Evolutionary conservation across 2,888 invertebrate genomes (phyloP).

Genomic region (Parasteatoda lunata): DNA sequence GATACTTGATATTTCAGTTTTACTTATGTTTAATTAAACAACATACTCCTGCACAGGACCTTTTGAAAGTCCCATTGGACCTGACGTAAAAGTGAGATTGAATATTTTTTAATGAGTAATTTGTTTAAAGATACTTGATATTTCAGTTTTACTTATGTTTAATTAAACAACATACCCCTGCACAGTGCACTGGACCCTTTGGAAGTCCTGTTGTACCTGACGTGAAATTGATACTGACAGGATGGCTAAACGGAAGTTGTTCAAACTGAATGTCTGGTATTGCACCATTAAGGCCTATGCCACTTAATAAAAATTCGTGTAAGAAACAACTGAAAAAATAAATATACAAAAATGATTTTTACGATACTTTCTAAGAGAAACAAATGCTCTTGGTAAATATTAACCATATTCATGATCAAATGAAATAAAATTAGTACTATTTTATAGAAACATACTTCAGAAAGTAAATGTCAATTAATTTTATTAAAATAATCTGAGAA

Average conservation of each 20-base stretch:
- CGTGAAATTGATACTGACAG: slow-evolving; percentile 78
- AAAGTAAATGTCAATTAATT: too few relatives aligned
- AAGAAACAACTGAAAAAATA: slow-evolving; percentile 28
- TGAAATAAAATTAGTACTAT: too few relatives aligned
- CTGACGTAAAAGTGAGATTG: slow-evolving; percentile 79
- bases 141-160: too few relatives aligned
- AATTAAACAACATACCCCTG: slow-evolving; percentile 75
- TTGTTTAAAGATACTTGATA: too few relatives aligned
- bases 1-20: too few relatives aligned
- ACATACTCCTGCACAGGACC: slow-evolving; percentile 78
- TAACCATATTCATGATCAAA: too few relatives aligned
- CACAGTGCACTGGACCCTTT: slow-evolving; percentile 79
- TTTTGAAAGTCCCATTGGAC: slow-evolving; percentile 79
- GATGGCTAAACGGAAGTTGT: slow-evolving; percentile 78
- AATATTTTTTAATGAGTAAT: too few relatives aligned
- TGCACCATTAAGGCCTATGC: slow-evolving; percentile 27
- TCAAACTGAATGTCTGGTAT: slow-evolving; percentile 72
- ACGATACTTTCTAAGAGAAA: too few relatives aligned
- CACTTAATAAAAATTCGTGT: slow-evolving; percentile 47
- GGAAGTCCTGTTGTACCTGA: slow-evolving; percentile 79
- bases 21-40: neutral
- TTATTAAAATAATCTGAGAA: too few relatives aligned
- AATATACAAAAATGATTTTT: too few relatives aligned
- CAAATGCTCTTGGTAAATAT: too few relatives aligned
- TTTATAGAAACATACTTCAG: too few relatives aligned